These are phyloP conservation scores for Agonum fuliginosum DNA, from an alignment of 2,888 invertebrate genomes.

Conservation along the genomic window DNA sequence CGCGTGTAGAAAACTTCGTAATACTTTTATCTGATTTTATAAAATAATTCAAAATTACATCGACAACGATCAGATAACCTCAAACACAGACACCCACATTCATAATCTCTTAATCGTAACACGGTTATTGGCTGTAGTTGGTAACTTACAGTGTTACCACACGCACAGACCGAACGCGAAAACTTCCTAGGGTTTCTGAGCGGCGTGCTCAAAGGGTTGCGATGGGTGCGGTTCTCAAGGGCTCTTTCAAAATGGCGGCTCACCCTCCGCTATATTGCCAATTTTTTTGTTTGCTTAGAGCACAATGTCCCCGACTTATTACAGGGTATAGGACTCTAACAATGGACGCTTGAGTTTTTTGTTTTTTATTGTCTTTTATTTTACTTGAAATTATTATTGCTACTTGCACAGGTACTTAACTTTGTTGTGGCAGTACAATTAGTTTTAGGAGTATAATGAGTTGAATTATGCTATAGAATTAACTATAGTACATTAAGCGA, in stretches of 20 bases:
- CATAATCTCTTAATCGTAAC: constrained; percentile 59
- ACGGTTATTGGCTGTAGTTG: constrained; percentile 49
- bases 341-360: constrained; percentile 5
- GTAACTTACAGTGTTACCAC: constrained; percentile 47
- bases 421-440: constrained; percentile 17
- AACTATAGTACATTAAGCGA: neutral
- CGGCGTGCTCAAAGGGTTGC: constrained; percentile 55
- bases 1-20: constrained; percentile 52
- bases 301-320: constrained; percentile 47
- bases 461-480: constrained; percentile 21
- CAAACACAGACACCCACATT: constrained; percentile 58
- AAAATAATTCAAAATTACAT: constrained; percentile 63
- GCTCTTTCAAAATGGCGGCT: constrained; percentile 58
- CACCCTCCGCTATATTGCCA: constrained; percentile 43
- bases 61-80: constrained; percentile 61
- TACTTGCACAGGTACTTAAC: constrained; percentile 40
- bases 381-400: constrained; percentile 32
- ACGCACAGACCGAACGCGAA: constrained; percentile 36
- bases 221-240: constrained; percentile 59
- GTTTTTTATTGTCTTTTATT: constrained; percentile 1
- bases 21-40: constrained; percentile 62
- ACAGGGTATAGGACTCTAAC: neutral
- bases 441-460: constrained; percentile 12
- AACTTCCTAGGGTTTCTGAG: constrained; percentile 42
- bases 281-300: constrained; percentile 42